Evolutionary conservation across 2,113 vertebrate species (phyloP), one percentile per base, ranked within the genome.

Genomic region (Eupsittula cactorum): DNA sequence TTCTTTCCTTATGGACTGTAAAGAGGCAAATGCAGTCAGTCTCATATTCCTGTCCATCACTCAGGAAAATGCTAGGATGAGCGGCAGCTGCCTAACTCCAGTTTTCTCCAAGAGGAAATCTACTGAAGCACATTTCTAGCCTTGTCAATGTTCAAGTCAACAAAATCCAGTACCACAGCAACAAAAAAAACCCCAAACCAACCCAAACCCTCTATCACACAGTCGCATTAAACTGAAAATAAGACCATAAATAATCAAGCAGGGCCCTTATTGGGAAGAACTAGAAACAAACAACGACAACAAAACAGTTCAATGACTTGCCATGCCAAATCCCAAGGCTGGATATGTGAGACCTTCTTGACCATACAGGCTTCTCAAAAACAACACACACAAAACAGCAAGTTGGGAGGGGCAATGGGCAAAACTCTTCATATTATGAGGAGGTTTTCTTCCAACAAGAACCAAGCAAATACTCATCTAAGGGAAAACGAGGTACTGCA

Each of bases 291-390:
- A 28, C 7, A 60, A 21, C 7, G 15, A 50, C 11, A 65, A 60
- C 16, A 71, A 67, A 88, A 10, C 0, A 53, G 42, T 50, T 86
- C 60, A 4, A 52, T 21, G 13, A 59, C 82, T 59, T 8, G 39
- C 41, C 35, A 50, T 19, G 8, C 4, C 41, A 88, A 90, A 74
- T 5, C 15, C 16, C 27, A 16, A 4, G 31, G 37, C 37, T 86
- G 46, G 35, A 35, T 35, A 41, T 1, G 2, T 2, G 2, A 90
- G 47, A 88, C 23, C 21, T 64, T 78, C 73, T 65, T 63, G 16
- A 80, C 42, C 0, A 0, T 3, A 33, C 1, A 4, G 8, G 6
- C 17, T 59, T 83, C 55, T 42, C 65, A 86, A 62, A 90, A 86
- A 70, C 44, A n/a, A n/a, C 8, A 11, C 11, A 96, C 6, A 64